Conservation (phyloP, 2,797 vertebrate genomes). For the Chiloscyllium punctatum region DNA sequence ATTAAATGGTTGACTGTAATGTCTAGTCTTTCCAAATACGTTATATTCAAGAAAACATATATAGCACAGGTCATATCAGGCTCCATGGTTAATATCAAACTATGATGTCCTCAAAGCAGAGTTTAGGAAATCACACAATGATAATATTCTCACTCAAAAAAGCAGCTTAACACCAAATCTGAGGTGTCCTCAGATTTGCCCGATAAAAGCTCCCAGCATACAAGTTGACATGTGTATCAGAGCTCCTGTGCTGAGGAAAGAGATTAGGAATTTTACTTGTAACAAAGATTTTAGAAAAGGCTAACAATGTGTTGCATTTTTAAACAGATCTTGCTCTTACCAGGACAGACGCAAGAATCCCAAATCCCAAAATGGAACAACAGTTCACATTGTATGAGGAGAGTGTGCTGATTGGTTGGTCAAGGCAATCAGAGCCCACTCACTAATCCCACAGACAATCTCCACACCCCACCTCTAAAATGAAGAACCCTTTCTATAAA, state of each 20-base stretch:
- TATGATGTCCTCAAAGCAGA: background rate
- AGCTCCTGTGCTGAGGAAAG: no score
- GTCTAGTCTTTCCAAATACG: background rate
- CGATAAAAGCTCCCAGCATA: background rate
- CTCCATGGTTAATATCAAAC: background rate
- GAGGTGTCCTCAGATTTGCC: background rate
- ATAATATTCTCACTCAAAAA: background rate
- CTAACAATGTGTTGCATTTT: no score
- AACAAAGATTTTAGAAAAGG: no score
- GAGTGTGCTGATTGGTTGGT: no score
- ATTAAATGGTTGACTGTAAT: background rate
- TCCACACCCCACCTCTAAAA: background rate
- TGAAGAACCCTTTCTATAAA: background rate
- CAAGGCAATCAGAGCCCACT: no score
- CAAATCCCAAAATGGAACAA: no score
- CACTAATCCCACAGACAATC: no score
- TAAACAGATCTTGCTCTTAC: no score
- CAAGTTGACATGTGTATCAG: background rate
- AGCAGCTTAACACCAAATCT: no score
- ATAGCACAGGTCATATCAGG: background rate
- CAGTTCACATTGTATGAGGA: no score
- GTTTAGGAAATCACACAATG: background rate
- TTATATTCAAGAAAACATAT: background rate
- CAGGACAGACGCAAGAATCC: no score
- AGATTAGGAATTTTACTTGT: background rate